These are phyloP conservation scores for Manacus vitellinus DNA, from an alignment of 2,113 vertebrate genomes.

Conservation along the genomic window DNA sequence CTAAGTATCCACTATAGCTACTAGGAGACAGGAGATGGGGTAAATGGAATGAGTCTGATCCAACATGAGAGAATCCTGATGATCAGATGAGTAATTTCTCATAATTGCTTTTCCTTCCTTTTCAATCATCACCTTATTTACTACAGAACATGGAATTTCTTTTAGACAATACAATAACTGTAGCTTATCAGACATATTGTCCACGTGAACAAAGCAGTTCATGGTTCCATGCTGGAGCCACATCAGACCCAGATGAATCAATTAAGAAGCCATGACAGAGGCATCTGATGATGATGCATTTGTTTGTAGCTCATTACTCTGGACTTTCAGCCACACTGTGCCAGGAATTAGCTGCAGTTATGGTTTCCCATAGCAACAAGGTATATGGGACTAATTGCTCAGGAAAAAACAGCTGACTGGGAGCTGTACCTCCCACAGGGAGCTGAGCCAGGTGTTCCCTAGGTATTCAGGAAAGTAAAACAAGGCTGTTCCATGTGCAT, in stretches of 20 bases:
- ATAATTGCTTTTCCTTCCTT: background rate
- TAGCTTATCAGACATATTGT: background rate
- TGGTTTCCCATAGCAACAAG: background rate
- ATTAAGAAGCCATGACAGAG: background rate
- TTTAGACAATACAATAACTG: background rate
- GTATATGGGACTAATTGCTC: background rate
- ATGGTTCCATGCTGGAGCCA: background rate
- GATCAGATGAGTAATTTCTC: background rate
- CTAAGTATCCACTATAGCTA: background rate
- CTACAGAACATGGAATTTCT: background rate
- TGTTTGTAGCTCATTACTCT: background rate
- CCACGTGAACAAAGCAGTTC: background rate
- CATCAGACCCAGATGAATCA: background rate
- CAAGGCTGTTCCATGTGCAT: constrained; percentile 86
- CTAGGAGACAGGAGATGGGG: background rate
- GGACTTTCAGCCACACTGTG: background rate
- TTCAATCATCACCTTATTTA: background rate
- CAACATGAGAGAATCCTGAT: background rate
- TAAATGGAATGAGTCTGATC: background rate
- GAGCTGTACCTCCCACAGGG: background rate
- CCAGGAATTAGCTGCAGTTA: background rate
- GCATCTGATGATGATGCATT: background rate
- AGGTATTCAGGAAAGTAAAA: constrained; percentile 85
- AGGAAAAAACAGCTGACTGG: background rate
- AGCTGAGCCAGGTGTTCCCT: constrained; percentile 82